Conservation (phyloP, 2,888 invertebrate genomes). For the Cryptus viduatorius region DNA sequence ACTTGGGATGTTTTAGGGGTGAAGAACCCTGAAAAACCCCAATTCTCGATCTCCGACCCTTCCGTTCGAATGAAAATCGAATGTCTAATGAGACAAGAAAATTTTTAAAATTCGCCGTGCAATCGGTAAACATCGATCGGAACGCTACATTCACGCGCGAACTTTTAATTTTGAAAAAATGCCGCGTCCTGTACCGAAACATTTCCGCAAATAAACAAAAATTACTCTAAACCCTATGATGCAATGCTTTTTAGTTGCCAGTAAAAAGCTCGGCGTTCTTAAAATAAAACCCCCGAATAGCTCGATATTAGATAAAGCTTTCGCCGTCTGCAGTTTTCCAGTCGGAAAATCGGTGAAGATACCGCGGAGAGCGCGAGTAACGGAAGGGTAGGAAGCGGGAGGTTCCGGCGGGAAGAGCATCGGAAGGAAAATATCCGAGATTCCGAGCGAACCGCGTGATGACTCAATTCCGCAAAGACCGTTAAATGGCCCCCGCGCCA, state of each 20-base stretch:
- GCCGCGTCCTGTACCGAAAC: no score
- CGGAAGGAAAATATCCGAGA: slow-evolving; percentile 86
- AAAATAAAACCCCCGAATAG: neutral
- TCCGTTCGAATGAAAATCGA: neutral
- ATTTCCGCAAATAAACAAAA: no score
- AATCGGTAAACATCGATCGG: no score
- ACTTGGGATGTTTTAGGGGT: slow-evolving; percentile 72
- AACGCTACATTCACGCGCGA: no score
- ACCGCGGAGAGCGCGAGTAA: slow-evolving; percentile 82
- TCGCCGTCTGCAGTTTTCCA: slow-evolving; percentile 21
- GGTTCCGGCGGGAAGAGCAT: slow-evolving; percentile 85
- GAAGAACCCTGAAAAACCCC: slow-evolving; percentile 15
- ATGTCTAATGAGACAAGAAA: neutral
- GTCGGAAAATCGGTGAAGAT: slow-evolving; percentile 51
- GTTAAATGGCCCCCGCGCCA: slow-evolving; percentile 82
- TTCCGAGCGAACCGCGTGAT: slow-evolving; percentile 85
- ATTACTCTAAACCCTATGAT: no score
- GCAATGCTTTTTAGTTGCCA: no score
- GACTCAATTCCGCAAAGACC: slow-evolving; percentile 85
- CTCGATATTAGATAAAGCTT: slow-evolving; percentile 1
- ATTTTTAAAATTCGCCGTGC: no score
- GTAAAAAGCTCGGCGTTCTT: neutral
- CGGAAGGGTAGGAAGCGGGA: slow-evolving; percentile 85
- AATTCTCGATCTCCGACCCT: slow-evolving; percentile 50
- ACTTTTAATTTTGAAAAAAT: no score